These are phyloP conservation scores for Drosophila tsacasi DNA, from an alignment of 1,140 invertebrate genomes.

Conservation along the genomic window DNA sequence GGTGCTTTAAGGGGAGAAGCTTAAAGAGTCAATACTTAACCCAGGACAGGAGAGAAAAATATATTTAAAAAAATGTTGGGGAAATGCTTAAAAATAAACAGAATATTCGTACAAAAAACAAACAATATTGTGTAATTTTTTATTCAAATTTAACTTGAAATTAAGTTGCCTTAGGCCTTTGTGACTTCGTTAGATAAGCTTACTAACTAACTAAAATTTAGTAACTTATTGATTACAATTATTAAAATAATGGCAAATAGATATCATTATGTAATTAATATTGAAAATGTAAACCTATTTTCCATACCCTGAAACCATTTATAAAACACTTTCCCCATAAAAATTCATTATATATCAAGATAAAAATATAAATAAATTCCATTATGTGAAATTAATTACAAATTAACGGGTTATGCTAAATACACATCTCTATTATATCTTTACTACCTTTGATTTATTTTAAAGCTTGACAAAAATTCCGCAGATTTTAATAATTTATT, in stretches of 20 bases:
- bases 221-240: background rate
- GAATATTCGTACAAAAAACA: background rate
- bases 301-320: background rate
- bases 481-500: background rate
- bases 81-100: fast-evolving
- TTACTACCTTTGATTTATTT: background rate
- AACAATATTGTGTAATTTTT: background rate
- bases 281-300: no score
- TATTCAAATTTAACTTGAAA: background rate
- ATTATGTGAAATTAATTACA: background rate
- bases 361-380: background rate
- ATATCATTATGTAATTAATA: background rate
- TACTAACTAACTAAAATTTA: background rate
- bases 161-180: background rate
- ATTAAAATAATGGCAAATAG: background rate
- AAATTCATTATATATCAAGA: background rate
- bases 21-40: conserved; percentile 36
- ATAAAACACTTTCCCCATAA: background rate
- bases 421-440: background rate
- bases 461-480: background rate
- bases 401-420: background rate
- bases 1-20: conserved; percentile 30
- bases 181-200: background rate
- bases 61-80: background rate
- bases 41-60: background rate